Conservation (phyloP, 2,113 vertebrate species). For the Argyrosomus japonicus region DNA sequence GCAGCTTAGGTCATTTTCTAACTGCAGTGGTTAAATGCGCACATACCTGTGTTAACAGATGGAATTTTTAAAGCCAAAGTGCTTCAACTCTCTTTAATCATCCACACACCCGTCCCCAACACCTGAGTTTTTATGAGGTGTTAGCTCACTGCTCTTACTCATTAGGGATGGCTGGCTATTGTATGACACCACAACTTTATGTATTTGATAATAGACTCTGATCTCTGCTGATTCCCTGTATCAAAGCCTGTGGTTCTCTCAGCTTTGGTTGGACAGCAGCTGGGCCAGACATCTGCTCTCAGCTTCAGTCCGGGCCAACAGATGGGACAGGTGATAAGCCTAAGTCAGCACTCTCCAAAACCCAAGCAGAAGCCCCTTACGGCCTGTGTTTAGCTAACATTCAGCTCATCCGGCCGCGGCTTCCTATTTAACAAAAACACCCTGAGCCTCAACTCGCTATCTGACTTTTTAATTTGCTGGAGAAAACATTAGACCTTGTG, state of each 20-base stretch:
- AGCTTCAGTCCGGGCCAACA: conserved; percentile 71
- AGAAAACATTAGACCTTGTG: conserved; percentile 61
- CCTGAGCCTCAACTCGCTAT: conserved; percentile 45
- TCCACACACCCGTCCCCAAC: background rate
- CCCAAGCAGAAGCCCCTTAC: conserved; percentile 61
- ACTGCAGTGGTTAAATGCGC: conserved; percentile 37
- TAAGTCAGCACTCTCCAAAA: conserved; percentile 64
- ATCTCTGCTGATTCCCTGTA: conserved; percentile 54
- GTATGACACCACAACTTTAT: conserved; percentile 36
- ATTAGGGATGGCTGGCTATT: conserved; percentile 37
- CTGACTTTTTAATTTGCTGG: conserved; percentile 74
- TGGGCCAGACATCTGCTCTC: conserved; percentile 77
- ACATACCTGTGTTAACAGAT: conserved; percentile 52
- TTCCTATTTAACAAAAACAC: conserved; percentile 70
- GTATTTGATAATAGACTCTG: conserved; percentile 65
- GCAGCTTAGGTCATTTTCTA: conserved; percentile 33
- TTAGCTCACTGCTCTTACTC: conserved; percentile 40
- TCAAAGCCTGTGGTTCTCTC: conserved; percentile 52
- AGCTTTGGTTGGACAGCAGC: conserved; percentile 64
- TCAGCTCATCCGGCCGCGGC: conserved; percentile 59
- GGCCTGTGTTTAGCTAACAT: conserved; percentile 60
- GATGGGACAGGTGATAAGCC: conserved; percentile 80
- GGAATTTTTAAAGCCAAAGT: conserved; percentile 33
- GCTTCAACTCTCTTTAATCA: conserved; percentile 39
- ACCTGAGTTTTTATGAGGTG: conserved; percentile 31